Evolutionary conservation across 2,797 vertebrate species (phyloP), one percentile per base, ranked within the genome.

Genomic region (Falco peregrinus): DNA sequence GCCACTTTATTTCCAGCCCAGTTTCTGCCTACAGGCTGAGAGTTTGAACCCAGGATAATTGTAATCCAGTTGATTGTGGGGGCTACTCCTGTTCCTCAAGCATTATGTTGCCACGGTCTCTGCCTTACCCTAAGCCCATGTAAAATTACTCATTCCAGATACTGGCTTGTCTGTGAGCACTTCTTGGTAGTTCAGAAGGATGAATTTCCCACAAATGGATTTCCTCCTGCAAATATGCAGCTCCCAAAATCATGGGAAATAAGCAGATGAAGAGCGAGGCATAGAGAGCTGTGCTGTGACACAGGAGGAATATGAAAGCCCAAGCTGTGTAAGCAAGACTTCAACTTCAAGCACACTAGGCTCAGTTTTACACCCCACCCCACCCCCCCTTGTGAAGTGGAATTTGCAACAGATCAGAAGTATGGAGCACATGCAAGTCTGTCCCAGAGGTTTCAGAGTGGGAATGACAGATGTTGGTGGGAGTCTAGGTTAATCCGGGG

Each of bases 331-430:
- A 59, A 83, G 33, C 35, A 35, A 33, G 71, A 33, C 35, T 64
- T 84, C 18, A 75, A 1, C 16, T 60, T 67, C 25, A 7, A 37
- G 43, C 29, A 9, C 0, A 0, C 0, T n/a, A 10, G 45, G 59
- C 25, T 60, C 21, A 16, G 15, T 68, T 87, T 87, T 81, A 24
- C 31, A 37, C 37, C 37, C 37, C 37, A 37, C 35, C 35, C 35
- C 35, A 35, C 35, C 5, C 10, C n/a, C 41, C n/a, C 22, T 37
- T 48, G 37, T 6, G 3, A 59, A 68, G 73, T 47, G 15, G 70
- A 60, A n/a, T 73, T 82, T 87, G 48, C 7, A 28, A 22, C n/a
- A 33, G 8, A 22, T 47, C 3, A 28, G 9, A 60, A 69, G 50
- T 65, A 6, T 8, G 2, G 54, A 61, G 59, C 11, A 4, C 24